phyloP scores from a whole-genome alignment of 2,113 vertebrate species.

The Hippocampus mohnikei region DNA sequence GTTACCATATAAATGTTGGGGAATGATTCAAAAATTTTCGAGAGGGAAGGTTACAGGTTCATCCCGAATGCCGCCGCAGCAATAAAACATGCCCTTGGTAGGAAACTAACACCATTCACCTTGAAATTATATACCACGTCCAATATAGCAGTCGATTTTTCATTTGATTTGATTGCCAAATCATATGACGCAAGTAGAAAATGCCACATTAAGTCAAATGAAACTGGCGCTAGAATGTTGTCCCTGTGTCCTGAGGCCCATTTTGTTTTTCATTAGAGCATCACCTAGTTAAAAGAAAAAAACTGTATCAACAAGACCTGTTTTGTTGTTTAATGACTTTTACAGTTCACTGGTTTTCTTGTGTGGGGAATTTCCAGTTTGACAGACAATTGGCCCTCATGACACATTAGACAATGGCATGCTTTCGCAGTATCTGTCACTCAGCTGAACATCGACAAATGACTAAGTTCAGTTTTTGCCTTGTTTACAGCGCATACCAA shows the following conservation, averaged over 20 bases:
- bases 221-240: conserved; percentile 52
- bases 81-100: conserved; percentile 52
- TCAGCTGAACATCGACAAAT: conserved; percentile 43
- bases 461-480: conserved; percentile 22
- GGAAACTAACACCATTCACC: conserved; percentile 41
- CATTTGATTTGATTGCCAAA: conserved; percentile 68
- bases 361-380: conserved; percentile 64
- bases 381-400: conserved; percentile 62
- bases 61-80: conserved; percentile 31
- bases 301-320: conserved; percentile 23
- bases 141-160: conserved; percentile 29
- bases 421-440: conserved; percentile 64
- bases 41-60: conserved; percentile 60
- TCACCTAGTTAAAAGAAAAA: conserved; percentile 41
- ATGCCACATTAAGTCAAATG: conserved; percentile 53
- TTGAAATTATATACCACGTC: conserved; percentile 44
- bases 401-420: conserved; percentile 66
- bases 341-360: conserved; percentile 55
- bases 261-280: conserved; percentile 45
- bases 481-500: not conserved
- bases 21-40: conserved; percentile 55
- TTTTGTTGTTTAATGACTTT: conserved; percentile 66
- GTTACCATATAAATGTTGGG: conserved; percentile 66
- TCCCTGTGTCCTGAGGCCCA: conserved; percentile 32
- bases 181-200: conserved; percentile 55